A percentile compares a stretch with the other conserved stretches of the same genome.
phyloP scores from a whole-genome alignment of 2,113 vertebrate genomes.

The Anguilla rostrata region DNA sequence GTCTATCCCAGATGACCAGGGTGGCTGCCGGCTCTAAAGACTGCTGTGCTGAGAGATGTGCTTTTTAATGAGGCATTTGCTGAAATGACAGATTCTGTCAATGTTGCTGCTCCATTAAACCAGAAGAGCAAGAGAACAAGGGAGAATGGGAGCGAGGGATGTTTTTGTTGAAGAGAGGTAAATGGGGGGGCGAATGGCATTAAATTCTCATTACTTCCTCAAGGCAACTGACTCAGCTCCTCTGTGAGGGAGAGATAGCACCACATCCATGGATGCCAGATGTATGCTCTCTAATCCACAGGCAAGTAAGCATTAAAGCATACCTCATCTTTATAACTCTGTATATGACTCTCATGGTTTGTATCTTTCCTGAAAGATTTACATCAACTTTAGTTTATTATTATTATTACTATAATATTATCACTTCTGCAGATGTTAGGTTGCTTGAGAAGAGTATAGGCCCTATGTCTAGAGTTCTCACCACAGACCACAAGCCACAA shows the following conservation, averaged over 20 bases:
- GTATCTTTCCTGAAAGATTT: not conserved
- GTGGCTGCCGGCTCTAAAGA: conserved; percentile 20
- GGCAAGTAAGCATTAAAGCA: not conserved
- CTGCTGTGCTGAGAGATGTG: conserved; percentile 37
- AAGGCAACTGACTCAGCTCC: conserved; percentile 6
- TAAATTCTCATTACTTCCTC: conserved; percentile 31
- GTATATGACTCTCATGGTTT: not conserved
- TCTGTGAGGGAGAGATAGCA: conserved; percentile 26
- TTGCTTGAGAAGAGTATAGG: not conserved
- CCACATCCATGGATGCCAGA: conserved; percentile 14
- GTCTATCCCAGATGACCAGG: conserved; percentile 26
- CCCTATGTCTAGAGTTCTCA: not conserved
- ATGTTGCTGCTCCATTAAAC: conserved; percentile 43
- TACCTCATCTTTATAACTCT: not conserved
- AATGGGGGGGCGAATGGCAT: conserved; percentile 15
- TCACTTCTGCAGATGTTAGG: not conserved
- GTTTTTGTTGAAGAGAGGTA: conserved; percentile 7
- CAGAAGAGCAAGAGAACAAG: conserved; percentile 43
- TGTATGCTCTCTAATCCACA: not conserved
- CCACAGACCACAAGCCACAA: not conserved
- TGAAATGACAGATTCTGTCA: conserved; percentile 52
- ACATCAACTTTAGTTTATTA: not conserved
- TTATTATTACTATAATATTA: not conserved
- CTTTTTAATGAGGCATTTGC: conserved; percentile 59
- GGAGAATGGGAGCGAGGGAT: conserved; percentile 28